A percentile compares a stretch with the other conserved stretches of the same genome.
Conservation (phyloP, 2,797 vertebrate genomes). For the Hydrolagus colliei region DNA sequence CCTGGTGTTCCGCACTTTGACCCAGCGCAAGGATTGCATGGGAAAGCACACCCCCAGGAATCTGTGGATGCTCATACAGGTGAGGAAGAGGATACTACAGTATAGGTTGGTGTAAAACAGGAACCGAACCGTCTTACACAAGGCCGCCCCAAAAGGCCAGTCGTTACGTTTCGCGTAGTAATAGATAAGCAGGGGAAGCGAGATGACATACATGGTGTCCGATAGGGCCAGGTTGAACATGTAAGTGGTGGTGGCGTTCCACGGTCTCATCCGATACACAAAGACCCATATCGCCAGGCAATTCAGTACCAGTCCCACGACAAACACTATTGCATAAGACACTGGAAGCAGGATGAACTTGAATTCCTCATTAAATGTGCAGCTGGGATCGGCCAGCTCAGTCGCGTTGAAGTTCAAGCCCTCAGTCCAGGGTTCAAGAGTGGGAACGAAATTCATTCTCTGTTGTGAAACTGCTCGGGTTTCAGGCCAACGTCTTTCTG, state of each 20-base stretch:
- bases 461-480: too few relatives aligned
- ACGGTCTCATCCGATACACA: slow-evolving; percentile 75
- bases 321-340: slow-evolving; percentile 76
- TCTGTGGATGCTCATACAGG: slow-evolving; percentile 85
- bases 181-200: slow-evolving; percentile 83
- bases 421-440: background rate
- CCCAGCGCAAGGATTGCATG: slow-evolving; percentile 74
- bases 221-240: slow-evolving; percentile 91
- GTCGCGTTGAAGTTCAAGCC: background rate
- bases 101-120: slow-evolving; percentile 94
- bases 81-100: slow-evolving; percentile 87
- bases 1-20: slow-evolving; percentile 64
- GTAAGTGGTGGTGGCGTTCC: slow-evolving; percentile 86
- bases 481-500: too few relatives aligned
- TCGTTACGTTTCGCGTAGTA: slow-evolving; percentile 80
- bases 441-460: background rate
- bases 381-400: slow-evolving; percentile 46
- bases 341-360: slow-evolving; percentile 83
- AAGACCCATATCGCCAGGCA: slow-evolving; percentile 71
- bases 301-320: slow-evolving; percentile 78
- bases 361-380: slow-evolving; percentile 76
- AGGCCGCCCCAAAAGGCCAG: slow-evolving; percentile 78
- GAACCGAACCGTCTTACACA: slow-evolving; percentile 92
- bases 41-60: slow-evolving; percentile 84
- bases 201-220: slow-evolving; percentile 79